Evolutionary conservation across 2,797 vertebrate genomes (phyloP).

Genomic region (Poliocrania exsul): DNA sequence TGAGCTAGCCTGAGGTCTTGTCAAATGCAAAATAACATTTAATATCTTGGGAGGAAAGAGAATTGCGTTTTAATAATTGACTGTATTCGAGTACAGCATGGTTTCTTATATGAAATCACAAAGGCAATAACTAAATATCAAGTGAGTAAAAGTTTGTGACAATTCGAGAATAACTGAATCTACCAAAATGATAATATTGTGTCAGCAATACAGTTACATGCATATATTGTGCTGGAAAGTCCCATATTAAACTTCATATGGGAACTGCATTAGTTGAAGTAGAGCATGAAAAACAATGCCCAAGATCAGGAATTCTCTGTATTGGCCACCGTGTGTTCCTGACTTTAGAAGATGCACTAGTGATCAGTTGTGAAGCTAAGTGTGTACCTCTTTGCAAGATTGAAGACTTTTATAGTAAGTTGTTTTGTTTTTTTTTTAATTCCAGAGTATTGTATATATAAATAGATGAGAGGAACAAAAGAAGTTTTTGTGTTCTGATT

Average conservation of each 20-base stretch:
- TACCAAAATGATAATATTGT: neutral
- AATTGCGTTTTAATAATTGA: neutral
- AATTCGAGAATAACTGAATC: neutral
- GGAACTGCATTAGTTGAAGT: neutral
- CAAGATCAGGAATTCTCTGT: neutral
- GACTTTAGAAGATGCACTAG: neutral
- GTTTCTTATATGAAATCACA: neutral
- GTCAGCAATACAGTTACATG: neutral
- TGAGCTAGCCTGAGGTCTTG: conserved; percentile 28
- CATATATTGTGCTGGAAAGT: neutral
- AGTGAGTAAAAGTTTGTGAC: neutral
- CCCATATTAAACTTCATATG: neutral
- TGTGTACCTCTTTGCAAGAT: neutral
- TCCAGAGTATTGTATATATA: neutral
- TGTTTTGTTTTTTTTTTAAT: neutral
- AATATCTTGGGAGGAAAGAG: neutral
- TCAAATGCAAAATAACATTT: conserved; percentile 30
- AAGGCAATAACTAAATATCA: neutral
- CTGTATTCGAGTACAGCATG: neutral
- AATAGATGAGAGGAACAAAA: neutral
- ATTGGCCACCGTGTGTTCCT: neutral
- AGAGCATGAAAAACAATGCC: neutral
- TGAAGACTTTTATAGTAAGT: neutral
- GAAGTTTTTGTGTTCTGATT: neutral
- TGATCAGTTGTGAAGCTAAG: neutral